Base-by-base conservation (phyloP, 1,140 invertebrate genomes). In the Triops cancriformis region DNA sequence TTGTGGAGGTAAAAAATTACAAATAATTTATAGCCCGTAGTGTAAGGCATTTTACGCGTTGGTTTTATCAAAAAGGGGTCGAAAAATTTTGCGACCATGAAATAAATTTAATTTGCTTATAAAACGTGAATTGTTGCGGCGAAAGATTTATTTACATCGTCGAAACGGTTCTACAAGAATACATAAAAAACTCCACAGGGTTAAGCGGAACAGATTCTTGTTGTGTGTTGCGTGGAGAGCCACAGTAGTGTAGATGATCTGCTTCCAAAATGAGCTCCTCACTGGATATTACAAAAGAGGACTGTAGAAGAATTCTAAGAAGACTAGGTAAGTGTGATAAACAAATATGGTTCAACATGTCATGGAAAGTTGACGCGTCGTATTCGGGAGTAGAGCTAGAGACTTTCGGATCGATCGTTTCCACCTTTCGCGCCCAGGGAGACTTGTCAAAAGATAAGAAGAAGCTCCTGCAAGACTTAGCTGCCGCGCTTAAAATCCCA, bases 401-500 rank as follows among this genome's bases (percentile, higher is more conserved):
- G 86, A 94, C 94, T 80, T 97, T 96, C 88, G 91, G 92, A 81
- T 90, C 90, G 83, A 88, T 96, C 84, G 90, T 97, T 74, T 93
- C 92, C 82, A 94, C 94, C 80, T 90, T 97, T 84, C 89, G 95
- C 85, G 95, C 94, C 82, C 95, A 97, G 87, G 95, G 95, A 77
- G 88, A 91, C 82, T 89, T 96, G 51, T 93, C 89, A 82, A 90
- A 89, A 82, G 91, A 92, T 80, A 96, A 95, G 88, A 90, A 91
- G 84, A 93, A 92, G 84, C 85, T 96, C 79, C 86, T 97, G 72
- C 90, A 91, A 83, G 93, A 96, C 83, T 85, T 96, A 78, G 90
- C 92, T 81, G 88, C 88, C 82, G 87, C 90, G 83, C 89, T 97
- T 80, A 93, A 93, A 85, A 96, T 97, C 84, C 91, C 93, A 74